Conservation (phyloP, 2,113 vertebrate genomes). For the Toxotes chatareus region DNA sequence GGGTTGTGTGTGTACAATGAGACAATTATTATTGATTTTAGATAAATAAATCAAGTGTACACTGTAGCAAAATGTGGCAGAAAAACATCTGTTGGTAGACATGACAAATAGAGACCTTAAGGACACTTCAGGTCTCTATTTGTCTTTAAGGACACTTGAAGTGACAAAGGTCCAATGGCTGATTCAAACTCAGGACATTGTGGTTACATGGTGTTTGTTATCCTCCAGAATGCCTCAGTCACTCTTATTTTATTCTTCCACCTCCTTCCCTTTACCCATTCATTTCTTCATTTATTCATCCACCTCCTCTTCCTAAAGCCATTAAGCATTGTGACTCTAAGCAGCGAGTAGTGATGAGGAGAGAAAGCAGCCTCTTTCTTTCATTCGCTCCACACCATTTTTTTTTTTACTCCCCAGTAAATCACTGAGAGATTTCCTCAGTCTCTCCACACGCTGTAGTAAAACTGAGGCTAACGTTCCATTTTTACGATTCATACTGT, state of each 20-base stretch:
- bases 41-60: too few species aligned
- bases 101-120: background rate
- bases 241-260: background rate
- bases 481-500: slow-evolving; percentile 51
- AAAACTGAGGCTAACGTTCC: slow-evolving; percentile 62
- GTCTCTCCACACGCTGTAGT: slow-evolving; percentile 33
- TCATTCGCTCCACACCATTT: background rate
- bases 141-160: too few species aligned
- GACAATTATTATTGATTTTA: too few species aligned
- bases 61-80: background rate
- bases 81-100: background rate
- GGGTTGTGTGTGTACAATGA: too few species aligned
- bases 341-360: slow-evolving; percentile 32
- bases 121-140: background rate
- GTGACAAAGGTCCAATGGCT: slow-evolving; percentile 1
- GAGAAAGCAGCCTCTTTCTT: slow-evolving; percentile 16
- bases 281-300: slow-evolving; percentile 21
- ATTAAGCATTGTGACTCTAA: slow-evolving; percentile 41
- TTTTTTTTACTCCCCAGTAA: slow-evolving; percentile 58
- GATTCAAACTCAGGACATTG: slow-evolving; percentile 6
- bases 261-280: slow-evolving; percentile 4
- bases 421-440: slow-evolving; percentile 38
- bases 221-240: slow-evolving; percentile 13
- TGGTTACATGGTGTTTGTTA: background rate
- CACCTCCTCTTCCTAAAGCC: slow-evolving; percentile 27